These are phyloP conservation scores for Micromesistius poutassou DNA, from an alignment of 2,797 vertebrate species.

Conservation along the genomic window DNA sequence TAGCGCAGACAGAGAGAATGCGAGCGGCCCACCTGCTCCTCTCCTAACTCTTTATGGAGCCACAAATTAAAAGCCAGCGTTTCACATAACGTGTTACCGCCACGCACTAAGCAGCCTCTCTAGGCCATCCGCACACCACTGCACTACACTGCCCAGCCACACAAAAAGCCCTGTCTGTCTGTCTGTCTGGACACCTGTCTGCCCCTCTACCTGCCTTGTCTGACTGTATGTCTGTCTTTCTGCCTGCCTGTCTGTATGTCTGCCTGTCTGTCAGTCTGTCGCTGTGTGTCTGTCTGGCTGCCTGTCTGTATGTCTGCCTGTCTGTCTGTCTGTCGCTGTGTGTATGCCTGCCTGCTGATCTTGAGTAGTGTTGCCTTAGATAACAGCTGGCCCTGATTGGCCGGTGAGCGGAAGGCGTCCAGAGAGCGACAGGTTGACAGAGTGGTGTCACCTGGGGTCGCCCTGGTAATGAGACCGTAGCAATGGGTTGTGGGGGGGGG, in stretches of 20 bases:
- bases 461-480: slow-evolving; percentile 66
- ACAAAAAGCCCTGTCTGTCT: slow-evolving; percentile 14
- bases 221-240: no score
- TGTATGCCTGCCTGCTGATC: background rate
- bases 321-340: background rate
- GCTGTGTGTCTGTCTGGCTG: slow-evolving; percentile 1
- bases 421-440: slow-evolving; percentile 64
- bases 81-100: slow-evolving; percentile 43
- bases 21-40: slow-evolving; percentile 73
- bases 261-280: slow-evolving; percentile 11
- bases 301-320: background rate
- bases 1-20: slow-evolving; percentile 70
- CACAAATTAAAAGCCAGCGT: slow-evolving; percentile 75
- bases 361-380: slow-evolving; percentile 19
- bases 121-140: slow-evolving; percentile 52
- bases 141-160: slow-evolving; percentile 31
- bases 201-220: background rate
- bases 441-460: slow-evolving; percentile 49
- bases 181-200: slow-evolving; percentile 3
- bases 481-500: slow-evolving; percentile 47
- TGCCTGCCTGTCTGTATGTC: slow-evolving; percentile 7
- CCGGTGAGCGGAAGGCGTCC: slow-evolving; percentile 44
- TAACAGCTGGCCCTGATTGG: slow-evolving; percentile 34
- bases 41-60: slow-evolving; percentile 73
- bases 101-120: slow-evolving; percentile 46